A percentile compares a stretch with the other conserved stretches of the same genome.
Evolutionary conservation across 2,113 vertebrate species (phyloP).

Genomic region (Anguilla japonica): DNA sequence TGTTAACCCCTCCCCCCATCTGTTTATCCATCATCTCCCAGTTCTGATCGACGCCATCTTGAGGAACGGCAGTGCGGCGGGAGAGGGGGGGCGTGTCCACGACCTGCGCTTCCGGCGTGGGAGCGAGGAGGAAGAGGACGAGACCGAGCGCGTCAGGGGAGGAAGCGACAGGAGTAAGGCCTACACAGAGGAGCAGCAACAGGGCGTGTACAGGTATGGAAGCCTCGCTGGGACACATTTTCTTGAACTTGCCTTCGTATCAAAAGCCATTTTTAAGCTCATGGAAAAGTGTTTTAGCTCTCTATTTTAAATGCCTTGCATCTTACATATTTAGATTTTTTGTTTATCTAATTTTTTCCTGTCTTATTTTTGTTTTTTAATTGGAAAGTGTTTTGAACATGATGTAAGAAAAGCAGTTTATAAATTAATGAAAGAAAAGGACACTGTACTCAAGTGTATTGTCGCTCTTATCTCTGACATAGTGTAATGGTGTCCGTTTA

Average conservation of each 20-base stretch:
- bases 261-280: no score
- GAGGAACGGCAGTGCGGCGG: constrained; percentile 70
- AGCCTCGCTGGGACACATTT: neutral
- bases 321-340: no score
- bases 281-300: no score
- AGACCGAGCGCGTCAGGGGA: constrained; percentile 7
- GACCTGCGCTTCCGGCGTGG: constrained; percentile 69
- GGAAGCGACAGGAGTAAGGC: constrained; percentile 68
- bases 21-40: constrained; percentile 46
- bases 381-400: no score
- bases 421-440: no score
- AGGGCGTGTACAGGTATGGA: constrained; percentile 83
- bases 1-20: no score
- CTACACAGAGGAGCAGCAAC: constrained; percentile 86
- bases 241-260: neutral
- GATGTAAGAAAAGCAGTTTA: no score
- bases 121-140: constrained; percentile 62
- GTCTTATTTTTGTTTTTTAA: no score
- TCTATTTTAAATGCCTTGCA: no score
- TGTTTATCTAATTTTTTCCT: no score
- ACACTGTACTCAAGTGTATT: neutral
- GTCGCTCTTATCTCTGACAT: neutral
- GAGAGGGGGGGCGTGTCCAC: constrained; percentile 62
- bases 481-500: no score
- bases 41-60: constrained; percentile 83